These are phyloP conservation scores for Branchellion lobata DNA, from an alignment of 2,888 invertebrate species.

Conservation along the genomic window DNA sequence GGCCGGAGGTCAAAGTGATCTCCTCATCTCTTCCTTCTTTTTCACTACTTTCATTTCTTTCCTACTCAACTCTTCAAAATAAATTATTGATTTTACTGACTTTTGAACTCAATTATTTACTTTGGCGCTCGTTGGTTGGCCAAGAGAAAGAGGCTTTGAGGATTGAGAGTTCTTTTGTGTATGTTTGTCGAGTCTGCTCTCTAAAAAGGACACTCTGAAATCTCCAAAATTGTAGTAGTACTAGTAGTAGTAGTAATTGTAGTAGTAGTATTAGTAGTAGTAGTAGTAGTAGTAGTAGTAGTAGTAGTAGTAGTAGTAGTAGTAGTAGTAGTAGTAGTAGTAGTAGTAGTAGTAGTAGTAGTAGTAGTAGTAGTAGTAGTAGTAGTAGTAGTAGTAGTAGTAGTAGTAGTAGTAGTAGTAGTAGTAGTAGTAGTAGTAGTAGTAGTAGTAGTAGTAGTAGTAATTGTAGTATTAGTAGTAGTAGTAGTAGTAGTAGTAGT, in stretches of 20 bases:
- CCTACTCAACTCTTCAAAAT: too few species aligned
- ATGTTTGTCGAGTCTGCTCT: too few species aligned
- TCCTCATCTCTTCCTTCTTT: too few species aligned
- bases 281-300: slow-evolving; percentile 11
- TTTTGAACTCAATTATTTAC: too few species aligned
- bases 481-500: slow-evolving; percentile 6
- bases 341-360: slow-evolving; percentile 14
- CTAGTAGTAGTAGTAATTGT: slow-evolving; percentile 17
- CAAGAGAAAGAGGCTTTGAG: too few species aligned
- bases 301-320: slow-evolving; percentile 12
- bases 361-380: not conserved
- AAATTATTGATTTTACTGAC: too few species aligned
- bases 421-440: slow-evolving; percentile 22
- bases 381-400: slow-evolving; percentile 21
- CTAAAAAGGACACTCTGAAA: too few species aligned
- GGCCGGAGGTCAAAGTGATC: too few species aligned
- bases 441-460: slow-evolving; percentile 15
- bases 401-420: slow-evolving; percentile 29
- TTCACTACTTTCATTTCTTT: too few species aligned
- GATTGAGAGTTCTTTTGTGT: too few species aligned
- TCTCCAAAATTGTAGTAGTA: too few species aligned
- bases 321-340: slow-evolving; percentile 21
- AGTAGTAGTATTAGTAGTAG: not conserved
- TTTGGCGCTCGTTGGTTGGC: too few species aligned
- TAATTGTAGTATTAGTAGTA: not conserved